phyloP scores from a whole-genome alignment of 2,797 vertebrate genomes.

The Karalla daura region DNA sequence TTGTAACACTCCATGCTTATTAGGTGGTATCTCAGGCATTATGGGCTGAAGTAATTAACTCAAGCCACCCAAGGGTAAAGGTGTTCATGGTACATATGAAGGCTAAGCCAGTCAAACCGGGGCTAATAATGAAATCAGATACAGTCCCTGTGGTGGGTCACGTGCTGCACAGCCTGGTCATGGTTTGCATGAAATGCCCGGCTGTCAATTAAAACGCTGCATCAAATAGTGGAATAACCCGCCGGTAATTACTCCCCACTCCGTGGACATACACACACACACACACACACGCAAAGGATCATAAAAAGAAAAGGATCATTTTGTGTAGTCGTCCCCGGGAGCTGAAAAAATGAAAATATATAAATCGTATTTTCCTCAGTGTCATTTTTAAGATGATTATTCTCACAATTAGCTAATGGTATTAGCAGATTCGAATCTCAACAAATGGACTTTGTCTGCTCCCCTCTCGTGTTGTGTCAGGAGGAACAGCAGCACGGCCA shows the following conservation, averaged over 20 bases:
- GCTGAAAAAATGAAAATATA: slow-evolving; percentile 39
- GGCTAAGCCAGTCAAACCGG: slow-evolving; percentile 79
- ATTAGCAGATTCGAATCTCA: slow-evolving; percentile 61
- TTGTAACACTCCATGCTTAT: slow-evolving; percentile 72
- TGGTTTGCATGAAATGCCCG: slow-evolving; percentile 44
- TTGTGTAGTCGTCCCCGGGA: slow-evolving; percentile 21
- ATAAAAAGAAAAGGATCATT: slow-evolving; percentile 39
- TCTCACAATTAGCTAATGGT: slow-evolving; percentile 56
- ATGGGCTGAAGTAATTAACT: slow-evolving; percentile 78
- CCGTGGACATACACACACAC: slow-evolving; percentile 28
- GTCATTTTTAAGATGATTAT: slow-evolving; percentile 51
- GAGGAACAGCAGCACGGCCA: slow-evolving; percentile 52
- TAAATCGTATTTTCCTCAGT: slow-evolving; percentile 40
- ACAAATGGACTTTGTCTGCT: slow-evolving; percentile 70
- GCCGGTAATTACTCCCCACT: slow-evolving; percentile 42
- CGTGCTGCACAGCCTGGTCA: slow-evolving; percentile 64
- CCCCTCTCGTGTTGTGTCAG: slow-evolving; percentile 73
- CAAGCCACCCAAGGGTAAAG: slow-evolving; percentile 76
- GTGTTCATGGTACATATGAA: slow-evolving; percentile 75
- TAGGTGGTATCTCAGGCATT: slow-evolving; percentile 72
- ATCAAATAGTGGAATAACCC: slow-evolving; percentile 50
- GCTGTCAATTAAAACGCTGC: slow-evolving; percentile 65
- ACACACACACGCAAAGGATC: slow-evolving; percentile 13
- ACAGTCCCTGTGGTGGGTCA: slow-evolving; percentile 68
- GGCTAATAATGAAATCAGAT: slow-evolving; percentile 86